Percentiles rank a stretch among this genome's conserved stretches.
phyloP scores from a whole-genome alignment of 2,888 invertebrate species.

The Lasioglossum pauxillum region DNA sequence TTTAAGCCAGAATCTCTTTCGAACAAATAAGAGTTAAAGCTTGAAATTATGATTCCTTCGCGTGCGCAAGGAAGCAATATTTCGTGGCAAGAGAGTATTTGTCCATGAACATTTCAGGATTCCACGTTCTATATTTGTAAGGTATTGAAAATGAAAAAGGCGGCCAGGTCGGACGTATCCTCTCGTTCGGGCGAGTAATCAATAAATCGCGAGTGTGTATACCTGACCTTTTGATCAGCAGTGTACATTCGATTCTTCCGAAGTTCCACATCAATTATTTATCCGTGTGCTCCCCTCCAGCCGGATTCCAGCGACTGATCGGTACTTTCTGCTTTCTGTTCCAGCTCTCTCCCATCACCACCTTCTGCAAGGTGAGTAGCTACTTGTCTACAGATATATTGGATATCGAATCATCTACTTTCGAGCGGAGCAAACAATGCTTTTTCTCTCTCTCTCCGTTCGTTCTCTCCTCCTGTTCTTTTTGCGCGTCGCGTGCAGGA shows the following conservation, averaged over 20 bases:
- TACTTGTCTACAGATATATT: slow-evolving; percentile 40
- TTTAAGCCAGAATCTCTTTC: too few relatives aligned
- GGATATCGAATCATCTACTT: slow-evolving; percentile 35
- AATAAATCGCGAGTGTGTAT: background rate
- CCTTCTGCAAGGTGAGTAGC: slow-evolving; percentile 93
- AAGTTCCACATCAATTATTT: slow-evolving; percentile 46
- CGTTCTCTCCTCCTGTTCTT: slow-evolving; percentile 1
- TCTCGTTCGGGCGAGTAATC: background rate
- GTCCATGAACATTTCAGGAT: background rate
- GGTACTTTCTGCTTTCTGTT: slow-evolving; percentile 83
- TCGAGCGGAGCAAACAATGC: slow-evolving; percentile 4
- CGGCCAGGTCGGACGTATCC: background rate
- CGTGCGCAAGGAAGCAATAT: background rate
- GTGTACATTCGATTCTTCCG: background rate
- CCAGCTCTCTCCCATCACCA: slow-evolving; percentile 94
- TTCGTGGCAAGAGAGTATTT: background rate
- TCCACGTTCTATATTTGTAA: background rate
- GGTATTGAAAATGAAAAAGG: background rate
- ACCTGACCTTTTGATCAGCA: background rate
- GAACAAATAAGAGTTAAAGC: background rate
- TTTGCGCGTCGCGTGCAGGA: slow-evolving; percentile 1
- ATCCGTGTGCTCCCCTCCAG: background rate
- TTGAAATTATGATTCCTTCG: background rate
- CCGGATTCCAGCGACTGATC: slow-evolving; percentile 47
- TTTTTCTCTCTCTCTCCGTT: background rate